A percentile compares a stretch with the other conserved stretches of the same genome.
These are phyloP conservation scores for Limnephilus rhombicus DNA, from an alignment of 2,888 invertebrate species.

Conservation along the genomic window DNA sequence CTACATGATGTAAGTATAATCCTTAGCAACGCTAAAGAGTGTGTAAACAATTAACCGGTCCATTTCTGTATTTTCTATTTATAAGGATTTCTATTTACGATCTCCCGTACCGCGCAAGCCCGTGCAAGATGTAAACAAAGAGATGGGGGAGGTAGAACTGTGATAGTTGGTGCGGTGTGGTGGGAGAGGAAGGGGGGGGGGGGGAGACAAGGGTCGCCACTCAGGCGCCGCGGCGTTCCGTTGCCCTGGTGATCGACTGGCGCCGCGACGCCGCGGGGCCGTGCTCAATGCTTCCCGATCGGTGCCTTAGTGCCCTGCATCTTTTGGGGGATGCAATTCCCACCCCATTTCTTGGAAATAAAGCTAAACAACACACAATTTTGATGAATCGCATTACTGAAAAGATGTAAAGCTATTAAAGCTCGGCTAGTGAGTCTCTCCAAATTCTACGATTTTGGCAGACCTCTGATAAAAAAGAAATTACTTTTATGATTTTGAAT, in stretches of 20 bases:
- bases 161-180: neutral
- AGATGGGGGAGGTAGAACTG: neutral
- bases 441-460: too few species aligned
- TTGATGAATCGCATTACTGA: neutral
- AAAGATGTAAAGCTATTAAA: too few species aligned
- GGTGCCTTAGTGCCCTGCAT: conserved; percentile 22
- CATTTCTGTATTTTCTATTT: neutral
- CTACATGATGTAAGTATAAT: neutral
- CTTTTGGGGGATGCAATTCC: neutral
- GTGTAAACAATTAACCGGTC: neutral
- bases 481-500: too few species aligned
- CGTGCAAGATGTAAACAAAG: conserved; percentile 24
- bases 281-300: neutral
- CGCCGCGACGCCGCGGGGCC: conserved; percentile 52
- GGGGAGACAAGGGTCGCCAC: conserved; percentile 47
- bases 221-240: conserved; percentile 50
- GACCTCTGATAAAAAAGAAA: too few species aligned
- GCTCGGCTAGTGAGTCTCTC: too few species aligned
- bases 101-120: neutral
- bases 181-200: neutral
- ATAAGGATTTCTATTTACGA: neutral
- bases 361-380: neutral
- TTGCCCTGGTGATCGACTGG: conserved; percentile 53
- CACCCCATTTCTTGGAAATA: neutral
- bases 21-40: neutral